A percentile compares a stretch with the other conserved stretches of the same genome.
Conservation (phyloP, 2,797 vertebrate species). For the Parauchenoglanis ngamensis region DNA sequence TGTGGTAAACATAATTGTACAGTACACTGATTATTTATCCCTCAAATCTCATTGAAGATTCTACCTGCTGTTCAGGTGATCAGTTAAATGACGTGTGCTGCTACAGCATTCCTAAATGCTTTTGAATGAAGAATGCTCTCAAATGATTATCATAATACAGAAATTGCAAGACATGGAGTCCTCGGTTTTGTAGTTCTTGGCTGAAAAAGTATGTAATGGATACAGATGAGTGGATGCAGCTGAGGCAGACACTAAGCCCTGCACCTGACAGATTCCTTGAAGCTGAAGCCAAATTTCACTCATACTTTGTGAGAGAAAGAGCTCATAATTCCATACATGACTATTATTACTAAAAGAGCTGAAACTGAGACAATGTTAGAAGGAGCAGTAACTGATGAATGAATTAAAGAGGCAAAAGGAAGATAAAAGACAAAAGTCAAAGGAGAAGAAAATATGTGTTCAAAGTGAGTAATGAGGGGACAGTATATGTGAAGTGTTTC, state of each 20-base stretch:
- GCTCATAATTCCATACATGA: conserved; percentile 19
- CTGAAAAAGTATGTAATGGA: conserved; percentile 36
- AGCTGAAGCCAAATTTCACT: conserved; percentile 35
- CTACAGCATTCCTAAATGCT: conserved; percentile 12
- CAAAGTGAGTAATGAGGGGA: conserved; percentile 27
- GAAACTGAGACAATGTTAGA: not conserved
- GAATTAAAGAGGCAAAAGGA: not conserved
- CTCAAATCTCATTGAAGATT: not conserved
- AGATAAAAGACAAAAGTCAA: conserved; percentile 11
- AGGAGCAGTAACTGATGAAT: conserved; percentile 24
- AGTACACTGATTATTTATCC: conserved; percentile 17
- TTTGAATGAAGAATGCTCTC: not conserved
- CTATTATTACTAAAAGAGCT: conserved; percentile 12
- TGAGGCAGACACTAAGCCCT: conserved; percentile 22
- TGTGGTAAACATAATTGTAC: not conserved
- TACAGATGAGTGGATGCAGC: conserved; percentile 38
- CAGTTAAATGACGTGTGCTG: not conserved
- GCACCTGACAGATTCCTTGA: conserved; percentile 32
- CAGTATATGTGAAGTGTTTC: conserved; percentile 63
- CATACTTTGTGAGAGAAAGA: conserved; percentile 1
- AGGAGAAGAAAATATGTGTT: conserved; percentile 1
- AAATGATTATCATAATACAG: conserved; percentile 9
- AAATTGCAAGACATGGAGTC: not conserved
- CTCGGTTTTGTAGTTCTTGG: conserved; percentile 5
- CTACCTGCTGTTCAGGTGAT: not conserved